Evolutionary conservation across 2,888 invertebrate genomes (phyloP), one percentile per base, ranked within the genome.

Genomic region (Tipula unca): DNA sequence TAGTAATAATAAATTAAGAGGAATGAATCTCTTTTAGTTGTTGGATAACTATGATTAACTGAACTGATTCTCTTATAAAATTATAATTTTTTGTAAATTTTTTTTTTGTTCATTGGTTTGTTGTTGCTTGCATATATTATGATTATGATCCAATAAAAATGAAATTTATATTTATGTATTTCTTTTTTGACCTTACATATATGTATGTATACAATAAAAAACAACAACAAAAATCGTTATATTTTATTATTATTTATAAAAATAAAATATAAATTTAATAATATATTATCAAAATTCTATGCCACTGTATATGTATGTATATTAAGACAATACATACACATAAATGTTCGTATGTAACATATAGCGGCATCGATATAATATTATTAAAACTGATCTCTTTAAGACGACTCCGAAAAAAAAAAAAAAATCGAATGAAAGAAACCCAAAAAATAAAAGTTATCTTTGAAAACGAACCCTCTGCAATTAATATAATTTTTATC

Each of bases 401-500:
- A 69, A 69, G 69, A 69, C 69, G 69, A 69, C 25, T 54, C 48
- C 48, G 17, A 54, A 54, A 54, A 54, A 54, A 54, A 54, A 69
- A n/a, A 69, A 48, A 2, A 48, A 48, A 48, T 17, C 48, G 69
- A 69, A 69, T 69, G 25, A 69, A 69, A 69, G 69, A 69, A 69
- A 69, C 13, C 69, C 69, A 20, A 69, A 69, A 69, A 69, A 69
- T 25, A 10, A 25, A 69, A 69, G 10, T 69, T 69, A 69, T 69
- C 69, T 69, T 69, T 69, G 25, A 69, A 25, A 69, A 69, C 69
- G 69, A 69, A 69, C 25, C 69, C 69, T 69, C 69, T 69, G 69
- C 69, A 69, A 69, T 69, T 69, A 69, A 69, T 69, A 25, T 69
- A 83, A 85, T 85, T 85, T 85, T 85, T 85, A 85, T 85, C 85